Percentiles rank a stretch among this genome's conserved stretches.
Conservation (phyloP, 1,140 invertebrate species). For the Schlechtendalia chinensis region DNA sequence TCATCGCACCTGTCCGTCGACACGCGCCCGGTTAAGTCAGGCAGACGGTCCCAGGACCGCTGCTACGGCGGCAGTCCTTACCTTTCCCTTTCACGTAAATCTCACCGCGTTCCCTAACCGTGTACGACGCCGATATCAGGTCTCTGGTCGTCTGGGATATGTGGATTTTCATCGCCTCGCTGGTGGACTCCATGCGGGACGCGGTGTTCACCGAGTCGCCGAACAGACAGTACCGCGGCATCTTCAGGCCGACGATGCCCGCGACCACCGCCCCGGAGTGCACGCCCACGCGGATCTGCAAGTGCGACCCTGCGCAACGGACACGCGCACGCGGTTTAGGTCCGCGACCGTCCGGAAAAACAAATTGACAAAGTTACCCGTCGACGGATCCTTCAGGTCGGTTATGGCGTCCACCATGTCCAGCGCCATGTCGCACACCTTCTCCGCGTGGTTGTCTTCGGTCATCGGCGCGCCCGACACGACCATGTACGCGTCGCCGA, state of each 20-base stretch:
- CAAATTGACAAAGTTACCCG: slow-evolving; percentile 60
- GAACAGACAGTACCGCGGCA: slow-evolving; percentile 92
- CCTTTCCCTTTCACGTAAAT: slow-evolving; percentile 85
- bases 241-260: slow-evolving; percentile 91
- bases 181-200: slow-evolving; percentile 87
- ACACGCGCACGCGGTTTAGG: background rate
- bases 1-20: slow-evolving; percentile 74
- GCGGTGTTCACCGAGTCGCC: slow-evolving; percentile 92
- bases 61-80: slow-evolving; percentile 54
- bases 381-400: slow-evolving; percentile 86
- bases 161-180: slow-evolving; percentile 89
- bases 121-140: slow-evolving; percentile 73
- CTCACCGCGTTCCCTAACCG: slow-evolving; percentile 75
- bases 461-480: slow-evolving; percentile 91
- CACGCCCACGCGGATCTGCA: slow-evolving; percentile 85
- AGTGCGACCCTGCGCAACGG: slow-evolving; percentile 74
- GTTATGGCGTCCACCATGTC: slow-evolving; percentile 94
- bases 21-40: background rate
- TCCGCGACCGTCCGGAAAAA: too few species aligned
- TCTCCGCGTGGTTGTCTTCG: slow-evolving; percentile 84
- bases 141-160: slow-evolving; percentile 85
- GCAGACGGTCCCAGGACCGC: background rate
- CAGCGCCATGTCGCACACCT: slow-evolving; percentile 93
- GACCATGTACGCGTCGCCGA: slow-evolving; percentile 96
- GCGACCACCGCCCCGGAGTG: slow-evolving; percentile 89